phyloP scores from a whole-genome alignment of 2,113 vertebrate genomes.

The Tragelaphus buxtoni region DNA sequence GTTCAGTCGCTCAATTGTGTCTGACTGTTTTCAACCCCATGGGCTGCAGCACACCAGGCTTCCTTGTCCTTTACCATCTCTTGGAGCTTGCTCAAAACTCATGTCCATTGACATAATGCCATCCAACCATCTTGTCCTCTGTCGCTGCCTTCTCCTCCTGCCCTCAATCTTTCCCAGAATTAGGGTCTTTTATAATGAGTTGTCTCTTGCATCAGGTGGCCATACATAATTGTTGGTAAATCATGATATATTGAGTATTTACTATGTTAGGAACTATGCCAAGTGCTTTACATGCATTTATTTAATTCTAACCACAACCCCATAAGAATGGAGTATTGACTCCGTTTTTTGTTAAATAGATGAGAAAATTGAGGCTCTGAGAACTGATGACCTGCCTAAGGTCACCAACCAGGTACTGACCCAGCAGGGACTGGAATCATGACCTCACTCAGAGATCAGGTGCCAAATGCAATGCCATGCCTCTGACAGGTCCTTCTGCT shows the following conservation, averaged over 20 bases:
- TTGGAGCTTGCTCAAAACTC: neutral
- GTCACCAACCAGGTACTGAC: neutral
- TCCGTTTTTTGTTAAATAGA: neutral
- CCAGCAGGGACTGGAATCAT: neutral
- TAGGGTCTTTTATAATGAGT: neutral
- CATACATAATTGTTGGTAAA: neutral
- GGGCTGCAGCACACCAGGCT: neutral
- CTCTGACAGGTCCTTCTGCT: neutral
- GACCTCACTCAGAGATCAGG: neutral
- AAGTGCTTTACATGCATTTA: neutral
- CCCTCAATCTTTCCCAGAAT: neutral
- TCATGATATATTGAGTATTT: neutral
- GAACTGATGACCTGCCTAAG: neutral
- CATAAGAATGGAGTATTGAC: neutral
- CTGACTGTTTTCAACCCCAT: neutral
- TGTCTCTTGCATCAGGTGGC: neutral
- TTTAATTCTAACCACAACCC: neutral
- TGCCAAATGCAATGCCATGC: rapidly evolving
- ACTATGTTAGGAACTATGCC: neutral
- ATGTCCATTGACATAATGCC: neutral
- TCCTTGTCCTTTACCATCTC: neutral
- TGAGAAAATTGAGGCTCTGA: neutral
- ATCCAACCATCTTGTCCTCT: neutral
- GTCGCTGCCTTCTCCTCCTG: neutral
- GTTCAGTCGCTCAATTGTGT: neutral